Conservation (phyloP, 2,113 vertebrate species). For the Dasyornis broadbenti region DNA sequence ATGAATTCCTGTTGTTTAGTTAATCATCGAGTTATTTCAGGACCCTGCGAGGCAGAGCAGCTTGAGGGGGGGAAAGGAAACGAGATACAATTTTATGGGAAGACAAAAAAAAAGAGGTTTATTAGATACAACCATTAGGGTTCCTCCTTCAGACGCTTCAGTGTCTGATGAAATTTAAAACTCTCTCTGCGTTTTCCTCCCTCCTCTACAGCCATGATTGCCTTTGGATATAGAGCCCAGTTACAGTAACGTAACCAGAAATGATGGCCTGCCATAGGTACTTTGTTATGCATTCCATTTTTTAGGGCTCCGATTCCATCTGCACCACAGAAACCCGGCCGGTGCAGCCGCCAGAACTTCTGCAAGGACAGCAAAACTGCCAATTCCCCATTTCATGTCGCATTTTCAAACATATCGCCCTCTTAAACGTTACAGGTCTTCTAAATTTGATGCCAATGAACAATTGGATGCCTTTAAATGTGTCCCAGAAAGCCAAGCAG, state of each 20-base stretch:
- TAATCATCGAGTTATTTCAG: neutral
- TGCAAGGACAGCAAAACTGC: constrained; percentile 15
- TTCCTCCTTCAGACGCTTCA: constrained; percentile 25
- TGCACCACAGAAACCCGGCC: neutral
- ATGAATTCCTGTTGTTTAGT: constrained; percentile 5
- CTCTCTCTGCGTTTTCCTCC: neutral
- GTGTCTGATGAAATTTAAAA: constrained; percentile 40
- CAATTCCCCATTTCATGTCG: neutral
- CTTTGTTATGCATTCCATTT: constrained; percentile 37
- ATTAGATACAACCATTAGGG: neutral
- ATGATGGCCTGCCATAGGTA: constrained; percentile 16
- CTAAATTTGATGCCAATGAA: neutral
- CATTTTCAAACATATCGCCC: neutral
- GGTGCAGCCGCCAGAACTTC: constrained; percentile 21
- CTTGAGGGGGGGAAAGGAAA: neutral
- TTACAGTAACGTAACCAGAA: constrained; percentile 18
- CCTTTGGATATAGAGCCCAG: constrained; percentile 23
- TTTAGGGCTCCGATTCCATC: constrained; percentile 11
- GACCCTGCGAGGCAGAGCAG: neutral
- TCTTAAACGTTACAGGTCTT: neutral
- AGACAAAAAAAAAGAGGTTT: constrained; percentile 1
- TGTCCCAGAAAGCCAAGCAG: neutral
- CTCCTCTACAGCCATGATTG: neutral
- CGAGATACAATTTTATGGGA: neutral
- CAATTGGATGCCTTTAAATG: too few species aligned